Evolutionary conservation across 2,797 vertebrate genomes (phyloP).

Genomic region (Nasua narica): DNA sequence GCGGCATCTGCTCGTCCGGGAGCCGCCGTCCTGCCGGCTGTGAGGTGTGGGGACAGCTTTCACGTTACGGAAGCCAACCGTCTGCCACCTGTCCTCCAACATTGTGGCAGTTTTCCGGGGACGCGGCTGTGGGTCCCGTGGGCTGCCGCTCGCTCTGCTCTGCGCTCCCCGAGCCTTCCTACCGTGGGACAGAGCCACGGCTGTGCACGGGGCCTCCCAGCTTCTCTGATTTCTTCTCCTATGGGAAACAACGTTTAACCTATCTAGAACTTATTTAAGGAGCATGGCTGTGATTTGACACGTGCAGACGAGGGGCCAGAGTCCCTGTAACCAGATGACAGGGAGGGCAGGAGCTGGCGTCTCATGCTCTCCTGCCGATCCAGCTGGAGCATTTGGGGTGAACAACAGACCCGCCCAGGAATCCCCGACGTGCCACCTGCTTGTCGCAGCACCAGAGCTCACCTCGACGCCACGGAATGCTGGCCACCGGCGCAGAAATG

Average conservation of each 20-base stretch:
- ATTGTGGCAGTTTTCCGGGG: neutral
- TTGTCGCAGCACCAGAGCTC: no score
- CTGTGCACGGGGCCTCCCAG: neutral
- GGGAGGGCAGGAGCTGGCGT: neutral
- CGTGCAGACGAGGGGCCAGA: no score
- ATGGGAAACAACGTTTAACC: neutral
- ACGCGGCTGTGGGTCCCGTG: accelerated
- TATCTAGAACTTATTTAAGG: neutral
- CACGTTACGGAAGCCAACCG: neutral
- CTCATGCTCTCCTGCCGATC: neutral
- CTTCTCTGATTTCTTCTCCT: neutral
- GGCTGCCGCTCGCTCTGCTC: no score
- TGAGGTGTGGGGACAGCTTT: neutral
- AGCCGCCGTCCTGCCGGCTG: accelerated
- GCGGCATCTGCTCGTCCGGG: accelerated
- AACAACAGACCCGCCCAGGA: neutral
- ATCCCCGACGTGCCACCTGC: neutral
- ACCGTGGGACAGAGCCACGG: accelerated
- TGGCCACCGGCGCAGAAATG: neutral
- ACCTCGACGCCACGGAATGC: no score
- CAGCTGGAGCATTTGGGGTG: neutral
- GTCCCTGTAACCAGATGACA: neutral
- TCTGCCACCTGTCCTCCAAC: neutral
- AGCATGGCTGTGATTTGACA: neutral
- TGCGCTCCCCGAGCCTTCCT: neutral